Base-by-base conservation (phyloP, 2,797 vertebrate genomes). In the Aythya fuligula region DNA sequence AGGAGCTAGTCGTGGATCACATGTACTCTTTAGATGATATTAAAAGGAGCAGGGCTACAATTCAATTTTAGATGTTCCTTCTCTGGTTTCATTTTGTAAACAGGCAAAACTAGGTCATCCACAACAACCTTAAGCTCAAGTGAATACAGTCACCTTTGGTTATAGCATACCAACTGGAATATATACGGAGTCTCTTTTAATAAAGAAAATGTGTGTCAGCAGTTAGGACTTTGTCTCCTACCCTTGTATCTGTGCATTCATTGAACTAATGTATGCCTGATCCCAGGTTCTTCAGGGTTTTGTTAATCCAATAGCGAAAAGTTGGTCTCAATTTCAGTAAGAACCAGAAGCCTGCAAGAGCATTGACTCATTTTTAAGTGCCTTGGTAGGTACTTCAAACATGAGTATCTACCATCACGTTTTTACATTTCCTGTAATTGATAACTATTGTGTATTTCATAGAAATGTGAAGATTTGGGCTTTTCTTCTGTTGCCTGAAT, bases 81-180 rank as follows among this genome's bases (percentile, higher is more conserved):
- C 58, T 79, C 45, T 57, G 39, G 83, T 94, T 94, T 61, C 30
- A 66, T 94, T 91, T 89, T 82, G 41, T 85, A 86, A 85, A 85
- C 64, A 69, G 51, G 51, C 70, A 94, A 85, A 96, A 95, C 30
- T 91, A 82, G 90, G 76, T 85, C 87, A 90, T 41, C 36, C n/a
- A 78, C 41, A 85, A 57, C 41, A 94, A 85, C 11, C 14, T 69
- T 87, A 77, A 95, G 69, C 77, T 81, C 45, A 94, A 81, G 62
- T 75, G 60, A 80, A 69, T 87, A 36, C 41, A 73, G 71, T 88
- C 70, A 91, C 56, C 79, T 82, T 89, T 72, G 64, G 21, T 93
- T 74, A 57, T 54, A 86, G 9, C 30, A 27, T 86, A 77, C 57
- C 36, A 77, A 10, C 5, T 64, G 74, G 62, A 87, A 82, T 75